phyloP scores from a whole-genome alignment of 2,888 invertebrate genomes.

The Leptopilina myrica region DNA sequence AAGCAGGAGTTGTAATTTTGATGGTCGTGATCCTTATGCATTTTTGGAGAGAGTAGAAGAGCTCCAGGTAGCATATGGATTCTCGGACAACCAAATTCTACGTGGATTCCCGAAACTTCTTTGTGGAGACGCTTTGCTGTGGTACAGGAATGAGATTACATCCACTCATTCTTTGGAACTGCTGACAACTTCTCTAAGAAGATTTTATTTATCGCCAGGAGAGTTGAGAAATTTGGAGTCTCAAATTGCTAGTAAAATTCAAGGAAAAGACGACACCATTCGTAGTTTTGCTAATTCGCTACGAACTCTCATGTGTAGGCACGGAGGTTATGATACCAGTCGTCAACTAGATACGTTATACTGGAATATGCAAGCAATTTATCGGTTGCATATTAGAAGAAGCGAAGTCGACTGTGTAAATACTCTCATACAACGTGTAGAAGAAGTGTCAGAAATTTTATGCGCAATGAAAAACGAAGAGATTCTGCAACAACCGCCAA shows the following conservation, averaged over 20 bases:
- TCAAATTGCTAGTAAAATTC: neutral
- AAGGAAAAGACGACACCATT: neutral
- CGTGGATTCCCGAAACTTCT: neutral
- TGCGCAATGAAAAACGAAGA: neutral
- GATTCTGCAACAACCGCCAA: neutral
- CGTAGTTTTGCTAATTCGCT: neutral
- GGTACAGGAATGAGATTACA: neutral
- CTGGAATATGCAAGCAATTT: neutral
- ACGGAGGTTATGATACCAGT: neutral
- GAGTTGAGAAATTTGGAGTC: neutral
- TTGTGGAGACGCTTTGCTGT: neutral
- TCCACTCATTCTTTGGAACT: neutral
- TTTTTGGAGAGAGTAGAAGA: neutral
- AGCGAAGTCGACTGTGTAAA: neutral
- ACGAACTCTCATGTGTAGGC: neutral
- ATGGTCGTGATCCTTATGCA: neutral
- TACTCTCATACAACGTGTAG: neutral
- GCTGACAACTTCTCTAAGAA: neutral
- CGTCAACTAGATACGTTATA: neutral
- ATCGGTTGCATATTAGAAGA: neutral
- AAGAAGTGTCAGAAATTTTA: neutral
- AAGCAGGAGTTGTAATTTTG: neutral
- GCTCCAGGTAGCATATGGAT: neutral
- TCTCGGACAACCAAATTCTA: neutral
- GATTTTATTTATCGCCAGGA: neutral